Evolutionary conservation across 35 echinoderm and acorn worm genomes (phyloP).

Genomic region (Apostichopus japonicus): DNA sequence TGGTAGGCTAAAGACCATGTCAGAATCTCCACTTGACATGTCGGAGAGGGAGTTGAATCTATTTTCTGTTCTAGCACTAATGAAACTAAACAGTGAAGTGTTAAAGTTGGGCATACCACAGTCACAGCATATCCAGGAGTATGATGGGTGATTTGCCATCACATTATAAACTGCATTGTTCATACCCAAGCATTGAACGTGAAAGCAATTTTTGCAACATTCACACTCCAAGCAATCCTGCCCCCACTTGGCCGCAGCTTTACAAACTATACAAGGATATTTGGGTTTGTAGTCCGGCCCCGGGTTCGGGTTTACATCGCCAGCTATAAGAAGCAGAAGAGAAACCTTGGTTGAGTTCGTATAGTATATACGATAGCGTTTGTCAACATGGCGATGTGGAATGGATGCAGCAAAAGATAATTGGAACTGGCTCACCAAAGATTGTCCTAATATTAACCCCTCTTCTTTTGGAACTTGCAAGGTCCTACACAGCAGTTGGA

Average conservation of each 20-base stretch:
- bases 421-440: constrained; percentile 24
- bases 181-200: neutral
- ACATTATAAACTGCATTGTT: neutral
- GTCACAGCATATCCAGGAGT: constrained; percentile 24
- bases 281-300: neutral
- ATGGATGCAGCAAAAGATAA: neutral
- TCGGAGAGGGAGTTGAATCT: neutral
- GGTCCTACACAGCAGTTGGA: too few species aligned
- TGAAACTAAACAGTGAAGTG: constrained; percentile 2
- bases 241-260: neutral
- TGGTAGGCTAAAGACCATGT: neutral
- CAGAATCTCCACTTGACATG: neutral
- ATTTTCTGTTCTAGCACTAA: neutral
- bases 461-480: too few species aligned
- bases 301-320: constrained; percentile 24
- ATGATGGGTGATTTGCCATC: neutral
- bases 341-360: neutral
- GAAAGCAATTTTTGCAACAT: neutral
- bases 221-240: constrained; percentile 30
- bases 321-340: constrained; percentile 15
- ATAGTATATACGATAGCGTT: neutral
- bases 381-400: neutral
- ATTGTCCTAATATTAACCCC: neutral
- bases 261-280: constrained; percentile 13
- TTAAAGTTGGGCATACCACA: constrained; percentile 34